Evolutionary conservation across 2,888 invertebrate genomes (phyloP).

Genomic region (Trisateles emortualis): DNA sequence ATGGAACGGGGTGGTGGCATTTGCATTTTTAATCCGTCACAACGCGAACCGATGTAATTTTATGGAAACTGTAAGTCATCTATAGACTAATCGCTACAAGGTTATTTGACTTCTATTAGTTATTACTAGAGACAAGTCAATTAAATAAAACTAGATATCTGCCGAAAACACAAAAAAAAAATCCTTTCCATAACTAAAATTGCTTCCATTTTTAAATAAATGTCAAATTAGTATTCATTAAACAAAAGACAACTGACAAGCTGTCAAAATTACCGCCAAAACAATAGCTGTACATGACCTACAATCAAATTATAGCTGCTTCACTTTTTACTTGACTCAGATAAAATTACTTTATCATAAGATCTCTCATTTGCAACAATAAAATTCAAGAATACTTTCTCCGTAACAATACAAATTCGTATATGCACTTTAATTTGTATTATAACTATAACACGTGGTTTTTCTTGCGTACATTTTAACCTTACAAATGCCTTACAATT

Average conservation of each 20-base stretch:
- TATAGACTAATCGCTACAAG: no score
- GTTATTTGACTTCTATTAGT: no score
- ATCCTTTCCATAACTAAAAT: no score
- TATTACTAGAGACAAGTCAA: no score
- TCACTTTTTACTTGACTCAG: conserved; percentile 30
- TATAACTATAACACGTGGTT: neutral
- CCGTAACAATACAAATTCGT: conserved; percentile 22
- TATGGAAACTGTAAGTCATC: no score
- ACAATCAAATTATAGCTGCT: conserved; percentile 8
- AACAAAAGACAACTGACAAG: conserved; percentile 8
- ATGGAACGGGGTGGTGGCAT: no score
- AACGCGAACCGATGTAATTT: no score
- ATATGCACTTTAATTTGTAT: neutral
- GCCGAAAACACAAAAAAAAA: no score
- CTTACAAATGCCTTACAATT: no score
- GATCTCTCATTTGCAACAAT: conserved; percentile 26
- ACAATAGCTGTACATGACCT: conserved; percentile 38
- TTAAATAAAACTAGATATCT: no score
- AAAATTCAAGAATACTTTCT: conserved; percentile 37
- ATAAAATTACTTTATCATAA: conserved; percentile 38
- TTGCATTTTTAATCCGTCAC: no score
- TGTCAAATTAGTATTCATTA: neutral
- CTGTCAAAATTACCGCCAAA: conserved; percentile 7
- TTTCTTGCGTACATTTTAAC: neutral
- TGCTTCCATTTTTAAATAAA: no score